Conservation (phyloP, 1,140 invertebrate genomes). For the Cotesia glomerata region DNA sequence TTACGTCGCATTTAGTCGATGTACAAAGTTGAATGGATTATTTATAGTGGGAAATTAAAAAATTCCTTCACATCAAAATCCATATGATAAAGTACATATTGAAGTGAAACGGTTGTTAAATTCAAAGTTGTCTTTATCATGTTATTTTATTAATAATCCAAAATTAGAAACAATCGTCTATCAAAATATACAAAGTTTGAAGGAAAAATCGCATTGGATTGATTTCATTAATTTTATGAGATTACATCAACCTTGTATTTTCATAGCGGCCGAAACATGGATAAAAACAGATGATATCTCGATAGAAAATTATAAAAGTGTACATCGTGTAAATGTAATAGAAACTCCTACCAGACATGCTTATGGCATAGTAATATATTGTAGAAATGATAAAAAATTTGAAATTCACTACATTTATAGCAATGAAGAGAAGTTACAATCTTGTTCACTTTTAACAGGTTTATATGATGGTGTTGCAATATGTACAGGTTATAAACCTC, state of each 20-base stretch:
- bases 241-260: neutral
- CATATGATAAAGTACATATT: slow-evolving; percentile 12
- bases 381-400: neutral
- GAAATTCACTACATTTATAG: slow-evolving; percentile 3
- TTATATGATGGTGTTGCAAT: neutral
- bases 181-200: slow-evolving; percentile 21
- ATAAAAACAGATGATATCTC: too few relatives aligned
- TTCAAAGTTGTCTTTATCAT: slow-evolving; percentile 19
- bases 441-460: slow-evolving; percentile 23
- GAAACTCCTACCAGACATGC: too few relatives aligned
- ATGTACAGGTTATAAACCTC: slow-evolving; percentile 26
- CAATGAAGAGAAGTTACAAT: slow-evolving; percentile 11
- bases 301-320: too few relatives aligned
- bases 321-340: too few relatives aligned
- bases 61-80: slow-evolving; percentile 3
- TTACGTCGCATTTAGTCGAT: slow-evolving; percentile 33
- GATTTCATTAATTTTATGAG: slow-evolving; percentile 17
- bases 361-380: too few relatives aligned
- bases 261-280: too few relatives aligned
- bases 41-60: slow-evolving; percentile 19
- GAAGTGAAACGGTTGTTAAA: slow-evolving; percentile 8
- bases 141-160: neutral
- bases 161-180: slow-evolving; percentile 14
- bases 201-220: slow-evolving; percentile 21
- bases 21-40: slow-evolving; percentile 20